Base-by-base conservation (phyloP, 1,140 invertebrate genomes). In the Holcopasites calliopsidis region DNA sequence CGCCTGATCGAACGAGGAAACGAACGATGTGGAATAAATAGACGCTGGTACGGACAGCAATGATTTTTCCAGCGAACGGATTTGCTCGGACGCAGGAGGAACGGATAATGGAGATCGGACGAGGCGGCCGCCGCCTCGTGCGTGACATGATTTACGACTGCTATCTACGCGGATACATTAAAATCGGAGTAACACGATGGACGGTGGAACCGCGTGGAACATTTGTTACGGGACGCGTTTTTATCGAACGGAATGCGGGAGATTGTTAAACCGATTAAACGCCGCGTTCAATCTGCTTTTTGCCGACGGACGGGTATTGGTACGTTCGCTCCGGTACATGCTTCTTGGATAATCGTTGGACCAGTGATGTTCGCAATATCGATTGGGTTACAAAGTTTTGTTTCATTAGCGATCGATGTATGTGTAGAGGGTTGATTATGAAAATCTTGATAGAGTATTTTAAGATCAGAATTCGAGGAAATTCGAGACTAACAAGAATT, bases 101-200 rank as follows among this genome's bases (percentile, higher is more conserved):
- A 62, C 16, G 23, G 60, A 62, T 62, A 62, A 62, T 62, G 40
- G 60, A 44, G 44, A 62, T 62, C 60, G 60, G 44, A 62, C 23
- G 60, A 21, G 28, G 18, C 60, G 23, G 10, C 11, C 23, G 6
- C n/a, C 1, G 28, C 3, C 13, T 3, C 60, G 2, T 31, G 26
- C 26, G 26, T 31, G 26, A 47, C 26, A 40, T 62, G 60, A 62
- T 62, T 62, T 62, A 62, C 44, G 40, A 47, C 6, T 31, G 2
- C 31, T 44, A 44, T 62, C 16, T 4, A 16, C 28, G 28, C n/a
- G 18, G 35, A 26, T 18, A 38, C 38, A n/a, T 62, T 62, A 47
- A 62, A 62, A 62, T 62, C 31, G 10, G 60, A 62, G 60, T 44
- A 21, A 40, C 18, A 28, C 6, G 55, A 7, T 4, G 54, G 31